Base-by-base conservation (phyloP, 1,140 invertebrate species). In the Diuraphis noxia region DNA sequence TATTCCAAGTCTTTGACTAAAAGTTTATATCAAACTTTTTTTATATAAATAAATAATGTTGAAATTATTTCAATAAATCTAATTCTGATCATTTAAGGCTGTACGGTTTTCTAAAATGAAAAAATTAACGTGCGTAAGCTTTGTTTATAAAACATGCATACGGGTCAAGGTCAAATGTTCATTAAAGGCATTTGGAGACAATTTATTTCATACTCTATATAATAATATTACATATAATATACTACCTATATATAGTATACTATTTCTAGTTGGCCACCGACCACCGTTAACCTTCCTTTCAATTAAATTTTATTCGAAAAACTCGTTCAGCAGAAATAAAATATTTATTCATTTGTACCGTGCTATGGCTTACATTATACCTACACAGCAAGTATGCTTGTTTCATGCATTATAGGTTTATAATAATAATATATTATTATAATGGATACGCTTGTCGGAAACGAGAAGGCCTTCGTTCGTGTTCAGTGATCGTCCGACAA, bases 281-380 rank as follows among this genome's bases (percentile, higher is more conserved):
- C 43, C n/a, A 82, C 43, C n/a, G 43, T 36, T 46, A 46, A 86
- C 84, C 84, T 86, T 86, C 41, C 84, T 49, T 86, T 86, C 84
- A 46, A 46, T 85, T 85, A 43, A 43, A 86, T 85, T 85, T 86
- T 49, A 86, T 86, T 86, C 43, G 41, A 49, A 86, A 86, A 86
- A 86, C 84, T 46, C n/a, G 84, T 86, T 34, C 30, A 21, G 30
- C 40, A 46, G 41, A 85, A 85, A 85, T 82, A 30, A 40, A 41
- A 41, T 82, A 38, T 25, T n/a, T 72, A 63, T 63, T 30, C 30
- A 72, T 13, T 72, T 4, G 13, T 34, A 72, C 56, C 30, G n/a
- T 72, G n/a, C 13, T 30, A 72, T 17, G 56, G 56, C 13, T n/a
- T 72, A 13, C 4, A 72, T n/a, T 72, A 56, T 9, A 49, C n/a